Conservation (phyloP, 37 sponge, comb jelly and placozoan species). For the Oscarella lobularis region DNA sequence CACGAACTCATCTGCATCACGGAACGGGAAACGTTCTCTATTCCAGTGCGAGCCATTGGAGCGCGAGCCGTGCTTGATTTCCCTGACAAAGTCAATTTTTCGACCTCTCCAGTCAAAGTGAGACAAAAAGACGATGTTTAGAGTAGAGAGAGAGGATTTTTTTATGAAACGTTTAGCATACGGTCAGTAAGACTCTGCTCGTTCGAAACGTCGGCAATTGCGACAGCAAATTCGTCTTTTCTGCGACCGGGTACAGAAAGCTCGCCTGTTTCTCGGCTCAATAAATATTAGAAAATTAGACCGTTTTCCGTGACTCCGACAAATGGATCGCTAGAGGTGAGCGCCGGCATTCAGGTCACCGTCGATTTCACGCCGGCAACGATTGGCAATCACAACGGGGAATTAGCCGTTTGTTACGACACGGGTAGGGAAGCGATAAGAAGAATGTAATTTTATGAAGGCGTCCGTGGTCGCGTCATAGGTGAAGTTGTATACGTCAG, state of each 20-base stretch:
- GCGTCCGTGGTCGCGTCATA: slow-evolving; percentile 7
- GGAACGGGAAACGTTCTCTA: slow-evolving; percentile 84
- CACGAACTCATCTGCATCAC: slow-evolving; percentile 83
- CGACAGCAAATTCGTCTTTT: slow-evolving; percentile 58
- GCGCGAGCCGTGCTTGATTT: slow-evolving; percentile 87
- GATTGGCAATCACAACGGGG: slow-evolving; percentile 53
- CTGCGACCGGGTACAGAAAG: too few relatives aligned
- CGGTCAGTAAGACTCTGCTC: slow-evolving; percentile 73
- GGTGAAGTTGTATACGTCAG: slow-evolving; percentile 72
- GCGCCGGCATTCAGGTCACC: slow-evolving; percentile 62
- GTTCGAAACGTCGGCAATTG: slow-evolving; percentile 84
- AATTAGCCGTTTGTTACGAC: slow-evolving; percentile 57
- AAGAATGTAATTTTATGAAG: not conserved
- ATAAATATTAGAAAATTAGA: too few relatives aligned
- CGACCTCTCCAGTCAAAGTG: slow-evolving; percentile 82
- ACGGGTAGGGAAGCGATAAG: slow-evolving; percentile 43
- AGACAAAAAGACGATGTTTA: too few relatives aligned
- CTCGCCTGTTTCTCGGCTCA: too few relatives aligned
- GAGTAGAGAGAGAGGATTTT: not conserved
- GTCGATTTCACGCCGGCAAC: slow-evolving; percentile 44
- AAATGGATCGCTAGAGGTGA: slow-evolving; percentile 43
- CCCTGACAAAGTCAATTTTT: slow-evolving; percentile 83
- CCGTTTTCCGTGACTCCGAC: slow-evolving; percentile 75
- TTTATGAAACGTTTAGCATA: slow-evolving; percentile 24
- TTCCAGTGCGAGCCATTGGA: slow-evolving; percentile 80